phyloP scores from a whole-genome alignment of 2,888 invertebrate genomes.

The Biston betularia region DNA sequence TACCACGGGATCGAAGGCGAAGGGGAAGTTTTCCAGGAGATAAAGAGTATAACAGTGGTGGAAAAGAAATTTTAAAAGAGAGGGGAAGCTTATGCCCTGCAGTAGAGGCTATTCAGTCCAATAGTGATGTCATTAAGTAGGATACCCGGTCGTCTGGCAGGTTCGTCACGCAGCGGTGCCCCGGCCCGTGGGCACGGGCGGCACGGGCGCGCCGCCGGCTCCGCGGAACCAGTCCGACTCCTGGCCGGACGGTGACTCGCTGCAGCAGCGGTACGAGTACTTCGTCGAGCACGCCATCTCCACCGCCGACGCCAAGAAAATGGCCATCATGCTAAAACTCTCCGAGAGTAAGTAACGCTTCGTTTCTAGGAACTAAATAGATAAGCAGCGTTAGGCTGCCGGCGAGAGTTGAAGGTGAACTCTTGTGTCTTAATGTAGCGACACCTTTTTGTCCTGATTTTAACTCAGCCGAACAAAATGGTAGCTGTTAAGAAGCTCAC shows the following conservation, averaged over 20 bases:
- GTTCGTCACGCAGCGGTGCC: constrained; percentile 77
- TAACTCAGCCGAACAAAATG: too few species aligned
- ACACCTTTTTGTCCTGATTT: too few species aligned
- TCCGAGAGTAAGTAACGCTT: constrained; percentile 57
- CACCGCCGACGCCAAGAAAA: constrained; percentile 83
- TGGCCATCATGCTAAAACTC: constrained; percentile 77
- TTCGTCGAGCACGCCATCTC: constrained; percentile 88
- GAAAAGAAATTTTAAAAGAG: too few species aligned
- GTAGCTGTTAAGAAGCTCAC: too few species aligned
- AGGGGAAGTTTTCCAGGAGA: too few species aligned
- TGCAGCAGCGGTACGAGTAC: constrained; percentile 80
- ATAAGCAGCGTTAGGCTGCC: too few species aligned
- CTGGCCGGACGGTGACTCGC: constrained; percentile 54
- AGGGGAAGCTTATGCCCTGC: too few species aligned
- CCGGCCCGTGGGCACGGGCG: constrained; percentile 72
- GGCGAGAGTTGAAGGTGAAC: too few species aligned
- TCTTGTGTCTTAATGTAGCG: too few species aligned
- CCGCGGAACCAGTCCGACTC: constrained; percentile 53
- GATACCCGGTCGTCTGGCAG: constrained; percentile 46
- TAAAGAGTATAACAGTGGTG: too few species aligned
- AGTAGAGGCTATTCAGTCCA: neutral
- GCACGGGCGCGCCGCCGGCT: constrained; percentile 43
- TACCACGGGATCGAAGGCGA: too few species aligned
- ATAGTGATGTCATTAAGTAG: neutral
- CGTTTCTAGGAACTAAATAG: neutral